Percentiles rank a stretch among this genome's conserved stretches.
These are phyloP conservation scores for Pseudotriccus pelzelni DNA, from an alignment of 2,797 vertebrate genomes.

Conservation along the genomic window DNA sequence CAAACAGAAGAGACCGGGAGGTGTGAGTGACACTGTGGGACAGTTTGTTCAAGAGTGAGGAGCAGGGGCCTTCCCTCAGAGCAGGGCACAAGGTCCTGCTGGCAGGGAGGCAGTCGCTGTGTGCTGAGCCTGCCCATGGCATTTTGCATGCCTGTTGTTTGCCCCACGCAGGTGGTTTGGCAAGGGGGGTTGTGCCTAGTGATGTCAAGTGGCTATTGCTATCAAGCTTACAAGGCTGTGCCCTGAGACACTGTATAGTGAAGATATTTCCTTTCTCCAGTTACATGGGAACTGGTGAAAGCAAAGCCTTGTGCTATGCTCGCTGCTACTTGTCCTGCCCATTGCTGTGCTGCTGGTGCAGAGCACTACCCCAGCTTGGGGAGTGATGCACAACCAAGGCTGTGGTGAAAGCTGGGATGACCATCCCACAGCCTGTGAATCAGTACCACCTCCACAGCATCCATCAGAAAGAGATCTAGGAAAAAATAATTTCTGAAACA, in stretches of 20 bases:
- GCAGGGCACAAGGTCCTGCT: not conserved
- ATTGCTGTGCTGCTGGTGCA: not conserved
- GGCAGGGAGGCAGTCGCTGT: not conserved
- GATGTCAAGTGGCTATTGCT: not conserved
- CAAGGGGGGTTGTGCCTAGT: not conserved
- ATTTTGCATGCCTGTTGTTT: rapidly evolving
- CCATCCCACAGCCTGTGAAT: not conserved
- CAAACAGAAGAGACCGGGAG: slow-evolving; percentile 54
- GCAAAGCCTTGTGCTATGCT: not conserved
- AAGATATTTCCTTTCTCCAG: not conserved
- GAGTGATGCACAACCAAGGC: not conserved
- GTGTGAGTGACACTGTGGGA: not conserved
- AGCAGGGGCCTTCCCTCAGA: not conserved
- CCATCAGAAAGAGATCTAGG: not conserved
- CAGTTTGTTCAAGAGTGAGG: not conserved
- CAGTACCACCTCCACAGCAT: not conserved
- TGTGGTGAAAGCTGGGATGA: not conserved
- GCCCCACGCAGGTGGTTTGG: not conserved
- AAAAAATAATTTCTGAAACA: not conserved
- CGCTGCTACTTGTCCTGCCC: rapidly evolving
- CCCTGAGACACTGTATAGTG: not conserved
- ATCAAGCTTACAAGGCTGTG: not conserved
- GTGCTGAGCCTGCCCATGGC: not conserved
- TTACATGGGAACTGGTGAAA: not conserved
- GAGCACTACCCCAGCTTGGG: not conserved